A percentile compares a stretch with the other conserved stretches of the same genome.
phyloP scores from a whole-genome alignment of 1,140 invertebrate species.

The Cherax destructor region DNA sequence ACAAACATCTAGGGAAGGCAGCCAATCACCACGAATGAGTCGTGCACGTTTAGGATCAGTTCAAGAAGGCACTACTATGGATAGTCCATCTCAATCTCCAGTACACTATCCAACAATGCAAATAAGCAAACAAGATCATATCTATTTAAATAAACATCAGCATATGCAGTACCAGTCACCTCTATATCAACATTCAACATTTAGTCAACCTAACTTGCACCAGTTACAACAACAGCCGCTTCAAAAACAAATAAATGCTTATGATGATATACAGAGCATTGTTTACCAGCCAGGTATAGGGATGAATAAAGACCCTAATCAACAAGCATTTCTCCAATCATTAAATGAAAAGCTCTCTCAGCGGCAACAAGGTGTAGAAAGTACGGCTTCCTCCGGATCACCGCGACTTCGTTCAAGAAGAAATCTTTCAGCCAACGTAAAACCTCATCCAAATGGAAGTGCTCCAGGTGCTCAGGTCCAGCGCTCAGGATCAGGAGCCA shows the following conservation, averaged over 20 bases:
- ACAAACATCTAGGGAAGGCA: slow-evolving; percentile 46
- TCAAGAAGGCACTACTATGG: slow-evolving; percentile 45
- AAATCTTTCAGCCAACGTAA: slow-evolving; percentile 76
- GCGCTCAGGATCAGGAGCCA: slow-evolving; percentile 69
- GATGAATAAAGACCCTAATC: slow-evolving; percentile 65
- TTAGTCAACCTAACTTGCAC: slow-evolving; percentile 70
- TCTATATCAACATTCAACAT: slow-evolving; percentile 63
- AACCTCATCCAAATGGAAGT: slow-evolving; percentile 71
- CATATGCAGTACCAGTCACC: slow-evolving; percentile 49
- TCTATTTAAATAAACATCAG: slow-evolving; percentile 42
- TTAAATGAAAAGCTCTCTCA: slow-evolving; percentile 73
- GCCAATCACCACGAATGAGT: slow-evolving; percentile 59
- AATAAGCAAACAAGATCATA: slow-evolving; percentile 46
- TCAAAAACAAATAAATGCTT: slow-evolving; percentile 50
- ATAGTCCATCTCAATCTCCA: slow-evolving; percentile 33
- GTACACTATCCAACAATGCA: slow-evolving; percentile 39
- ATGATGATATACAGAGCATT: slow-evolving; percentile 18
- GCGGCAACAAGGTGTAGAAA: slow-evolving; percentile 54
- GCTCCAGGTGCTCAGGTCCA: slow-evolving; percentile 66
- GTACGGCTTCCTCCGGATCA: slow-evolving; percentile 40
- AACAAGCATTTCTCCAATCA: slow-evolving; percentile 72
- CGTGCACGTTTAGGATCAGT: slow-evolving; percentile 40
- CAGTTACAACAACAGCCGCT: slow-evolving; percentile 70
- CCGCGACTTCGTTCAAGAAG: slow-evolving; percentile 74
- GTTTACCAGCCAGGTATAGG: slow-evolving; percentile 45